Evolutionary conservation across 2,797 vertebrate genomes (phyloP), one percentile per base, ranked within the genome.

Genomic region (Morus bassanus): DNA sequence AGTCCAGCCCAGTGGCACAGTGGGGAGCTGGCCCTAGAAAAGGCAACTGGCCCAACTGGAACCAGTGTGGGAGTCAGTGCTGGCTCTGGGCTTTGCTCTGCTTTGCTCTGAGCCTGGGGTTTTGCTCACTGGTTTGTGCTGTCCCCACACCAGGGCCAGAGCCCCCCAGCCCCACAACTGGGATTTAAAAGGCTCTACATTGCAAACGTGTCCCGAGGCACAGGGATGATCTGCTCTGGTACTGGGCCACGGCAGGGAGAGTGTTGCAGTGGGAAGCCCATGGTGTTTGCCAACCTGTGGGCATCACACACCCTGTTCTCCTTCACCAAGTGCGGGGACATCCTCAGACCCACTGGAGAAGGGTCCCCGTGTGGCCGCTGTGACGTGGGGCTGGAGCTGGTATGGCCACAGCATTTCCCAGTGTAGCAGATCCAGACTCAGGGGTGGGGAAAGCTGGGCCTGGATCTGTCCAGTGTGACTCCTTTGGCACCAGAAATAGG

Each of bases 161-260:
- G 5, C 19, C 9, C 17, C 0, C 1, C 25, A 31, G 54, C 35
- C 24, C 48, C 48, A 67, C 45, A 6, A 0, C 15, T 0, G 1
- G 46, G 46, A 24, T 93, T 75, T 63, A 4, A 12, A 37, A 75
- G 15, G 61, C 15, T 92, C 25, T 39, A 39, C 13, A 8, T 18
- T 30, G 9, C 8, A 39, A 35, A 50, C 1, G 17, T 67, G 30
- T 37, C 53, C 70, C 2, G 1, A 28, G 35, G 37, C 31, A 35
- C 37, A 37, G 33, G 33, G 53, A 3, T 51, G 59, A 43, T 50
- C 37, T 92, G 48, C n/a, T 53, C 67, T 57, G 35, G 8, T 13
- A 41, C 53, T 46, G 59, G 39, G 19, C 63, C 3, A 0, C 19
- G 57, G 41, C 63, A 59, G n/a, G 37, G 37, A 4, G n/a, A 16